A percentile compares a stretch with the other conserved stretches of the same genome.
Conservation (phyloP, 2,113 vertebrate genomes). For the Myiagra hebetior region DNA sequence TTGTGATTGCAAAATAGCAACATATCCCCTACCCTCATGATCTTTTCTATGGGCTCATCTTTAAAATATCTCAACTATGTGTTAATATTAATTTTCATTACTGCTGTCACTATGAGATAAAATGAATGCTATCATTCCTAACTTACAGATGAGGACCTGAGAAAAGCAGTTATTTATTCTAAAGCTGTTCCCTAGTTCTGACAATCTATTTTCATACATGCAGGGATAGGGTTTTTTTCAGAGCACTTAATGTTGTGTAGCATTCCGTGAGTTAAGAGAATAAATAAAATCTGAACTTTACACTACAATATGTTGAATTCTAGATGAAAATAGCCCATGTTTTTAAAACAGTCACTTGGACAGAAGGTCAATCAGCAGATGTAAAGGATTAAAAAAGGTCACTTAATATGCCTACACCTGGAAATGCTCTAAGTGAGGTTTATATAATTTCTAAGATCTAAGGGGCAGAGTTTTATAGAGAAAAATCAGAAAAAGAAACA, state of each 20-base stretch:
- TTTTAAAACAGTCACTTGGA: background rate
- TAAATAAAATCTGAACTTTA: background rate
- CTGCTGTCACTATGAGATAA: background rate
- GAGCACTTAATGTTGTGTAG: background rate
- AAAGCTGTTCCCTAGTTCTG: background rate
- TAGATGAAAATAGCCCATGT: background rate
- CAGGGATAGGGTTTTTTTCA: background rate
- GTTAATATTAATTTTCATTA: background rate
- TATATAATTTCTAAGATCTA: background rate
- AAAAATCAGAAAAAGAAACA: background rate
- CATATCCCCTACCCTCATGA: background rate
- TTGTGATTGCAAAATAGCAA: background rate
- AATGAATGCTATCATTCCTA: background rate
- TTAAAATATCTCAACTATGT: background rate
- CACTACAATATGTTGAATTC: background rate
- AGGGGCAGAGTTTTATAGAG: background rate
- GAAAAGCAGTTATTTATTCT: background rate
- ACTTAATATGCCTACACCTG: background rate
- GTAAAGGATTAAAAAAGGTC: background rate
- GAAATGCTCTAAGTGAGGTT: background rate
- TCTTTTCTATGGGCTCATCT: background rate
- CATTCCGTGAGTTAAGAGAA: background rate
- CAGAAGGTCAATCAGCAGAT: background rate
- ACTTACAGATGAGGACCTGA: background rate
- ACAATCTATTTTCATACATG: background rate